Evolutionary conservation across 2,113 vertebrate species (phyloP), one percentile per base, ranked within the genome.

Genomic region (Conger conger): DNA sequence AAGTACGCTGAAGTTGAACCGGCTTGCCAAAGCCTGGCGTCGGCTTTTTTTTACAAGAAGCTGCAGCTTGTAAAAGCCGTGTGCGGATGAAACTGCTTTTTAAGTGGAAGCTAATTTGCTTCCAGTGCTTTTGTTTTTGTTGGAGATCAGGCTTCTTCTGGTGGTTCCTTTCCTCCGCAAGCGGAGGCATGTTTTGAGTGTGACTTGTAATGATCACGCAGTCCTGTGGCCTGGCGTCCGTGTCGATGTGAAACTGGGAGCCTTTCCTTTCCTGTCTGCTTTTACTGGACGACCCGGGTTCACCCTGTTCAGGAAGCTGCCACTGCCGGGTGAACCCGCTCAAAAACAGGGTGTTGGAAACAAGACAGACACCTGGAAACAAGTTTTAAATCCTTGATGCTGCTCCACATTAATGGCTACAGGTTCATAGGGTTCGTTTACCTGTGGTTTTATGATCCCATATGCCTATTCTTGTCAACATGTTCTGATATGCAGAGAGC

Each of bases 1-100:
- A 87, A 82, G 84, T 81, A 82, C 86, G 84, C 83, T 92, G 87
- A 90, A 87, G 87, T n/a, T 79, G 83, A 84, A 81, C 76, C 84
- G 81, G 9, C 45, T 84, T 83, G 87, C 87, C 83, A 86, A 80
- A 80, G 54, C 83, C 87, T 93, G 86, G 87, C 89, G 91, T 40
- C 79, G 35, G 40, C 86, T 50, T 42, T 42, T n/a, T 86, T 40
- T 85, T 88, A 84, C 86, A 83, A 87, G 86, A 77, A 53, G 57
- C 86, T 11, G 36, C 81, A 81, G 42, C 85, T 89, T 86, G 85
- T 87, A 84, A 88, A 42, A 82, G 79, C 86, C 42, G 82, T 82
- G 57, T 86, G 86, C 82, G 88, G 84, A 86, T 85, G 86, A 84
- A 82, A 86, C 85, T 76, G 13, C 82, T 88, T 87, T 89, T 83